Evolutionary conservation across 2,113 vertebrate species (phyloP).

Genomic region (Plotosus lineatus): DNA sequence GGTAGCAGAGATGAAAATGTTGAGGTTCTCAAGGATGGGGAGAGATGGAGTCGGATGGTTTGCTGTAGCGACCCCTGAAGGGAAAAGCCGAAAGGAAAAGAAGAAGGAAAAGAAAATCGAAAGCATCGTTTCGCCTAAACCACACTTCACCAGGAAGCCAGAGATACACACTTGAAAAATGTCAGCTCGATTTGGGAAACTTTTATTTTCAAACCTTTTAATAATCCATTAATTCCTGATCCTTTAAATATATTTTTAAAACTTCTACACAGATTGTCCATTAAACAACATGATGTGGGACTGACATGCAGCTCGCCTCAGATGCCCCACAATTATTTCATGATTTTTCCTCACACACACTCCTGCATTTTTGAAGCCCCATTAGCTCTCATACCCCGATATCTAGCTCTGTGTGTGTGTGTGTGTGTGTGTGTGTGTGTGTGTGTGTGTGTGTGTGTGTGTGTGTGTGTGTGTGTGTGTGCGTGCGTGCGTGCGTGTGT

Average conservation of each 20-base stretch:
- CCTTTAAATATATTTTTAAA: background rate
- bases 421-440: slow-evolving; percentile 53
- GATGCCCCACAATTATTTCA: slow-evolving; percentile 56
- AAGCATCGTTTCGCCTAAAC: no score
- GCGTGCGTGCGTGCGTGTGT: slow-evolving; percentile 50
- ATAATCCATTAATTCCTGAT: background rate
- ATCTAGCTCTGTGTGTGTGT: slow-evolving; percentile 44
- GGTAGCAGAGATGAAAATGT: no score
- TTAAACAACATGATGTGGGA: background rate
- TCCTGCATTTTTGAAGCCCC: slow-evolving; percentile 69
- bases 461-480: slow-evolving; percentile 51
- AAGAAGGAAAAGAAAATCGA: no score
- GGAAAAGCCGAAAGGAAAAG: no score
- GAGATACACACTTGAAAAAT: background rate
- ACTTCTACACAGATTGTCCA: background rate
- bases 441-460: slow-evolving; percentile 35
- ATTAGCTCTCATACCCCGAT: slow-evolving; percentile 60
- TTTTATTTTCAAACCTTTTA: background rate
- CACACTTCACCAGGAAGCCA: no score
- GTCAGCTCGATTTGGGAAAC: background rate
- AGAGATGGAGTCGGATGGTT: no score
- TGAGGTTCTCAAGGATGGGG: no score
- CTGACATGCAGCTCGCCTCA: background rate
- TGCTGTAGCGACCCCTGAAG: no score
- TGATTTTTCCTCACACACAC: slow-evolving; percentile 63